Conservation (phyloP, 2,797 vertebrate species). For the Ataeniobius toweri region DNA sequence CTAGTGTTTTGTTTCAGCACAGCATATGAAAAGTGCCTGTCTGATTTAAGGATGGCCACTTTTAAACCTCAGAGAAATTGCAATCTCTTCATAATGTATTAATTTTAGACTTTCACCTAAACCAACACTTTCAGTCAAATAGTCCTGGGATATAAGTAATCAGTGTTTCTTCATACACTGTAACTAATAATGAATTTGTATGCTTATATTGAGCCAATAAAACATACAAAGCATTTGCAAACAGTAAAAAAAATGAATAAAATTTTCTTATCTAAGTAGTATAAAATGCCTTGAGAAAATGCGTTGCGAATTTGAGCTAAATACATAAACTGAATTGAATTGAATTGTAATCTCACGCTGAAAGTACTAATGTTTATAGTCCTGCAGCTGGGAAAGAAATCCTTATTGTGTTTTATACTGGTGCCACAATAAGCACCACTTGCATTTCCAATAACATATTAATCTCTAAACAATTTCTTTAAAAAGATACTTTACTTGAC, state of each 20-base stretch:
- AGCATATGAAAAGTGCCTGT: not conserved
- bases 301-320: no score
- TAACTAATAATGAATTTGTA: not conserved
- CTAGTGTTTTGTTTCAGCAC: not conserved
- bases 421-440: no score
- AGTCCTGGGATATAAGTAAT: not conserved
- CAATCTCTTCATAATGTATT: not conserved
- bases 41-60: constrained; percentile 6
- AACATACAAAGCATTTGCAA: not conserved
- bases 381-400: no score
- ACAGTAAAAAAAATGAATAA: no score
- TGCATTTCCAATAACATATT: no score
- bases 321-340: no score
- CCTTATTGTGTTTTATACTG: no score
- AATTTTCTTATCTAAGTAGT: no score
- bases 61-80: constrained; percentile 7
- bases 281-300: no score
- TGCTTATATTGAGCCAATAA: no score
- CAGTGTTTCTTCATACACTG: not conserved
- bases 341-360: not conserved
- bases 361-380: not conserved
- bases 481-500: not conserved
- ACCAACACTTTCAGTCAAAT: not conserved
- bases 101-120: constrained; percentile 13
- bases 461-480: no score